Evolutionary conservation across 2,888 invertebrate species (phyloP), one percentile per base, ranked within the genome.

Genomic region (Eupithecia centaureata): DNA sequence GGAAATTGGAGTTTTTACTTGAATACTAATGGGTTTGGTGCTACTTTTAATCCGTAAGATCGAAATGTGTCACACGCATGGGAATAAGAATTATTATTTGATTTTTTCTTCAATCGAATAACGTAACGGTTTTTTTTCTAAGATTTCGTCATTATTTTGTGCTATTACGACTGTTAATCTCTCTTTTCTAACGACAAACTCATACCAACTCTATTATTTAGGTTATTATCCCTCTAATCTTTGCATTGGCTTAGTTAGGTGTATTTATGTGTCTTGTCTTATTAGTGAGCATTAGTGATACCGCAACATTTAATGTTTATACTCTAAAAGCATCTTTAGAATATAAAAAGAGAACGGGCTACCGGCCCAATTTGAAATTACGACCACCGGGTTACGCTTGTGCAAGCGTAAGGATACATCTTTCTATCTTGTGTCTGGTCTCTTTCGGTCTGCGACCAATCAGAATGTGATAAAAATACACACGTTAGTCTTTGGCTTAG

Each of bases 181-280:
- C 10, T 60, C 59, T 30, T 61, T 13, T 42, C 8, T n/a, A 54
- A 63, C 2, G 38, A 59, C 1, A 22, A 47, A 22, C 13, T 57
- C 52, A 67, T 52, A 67, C 58, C 62, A 61, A 61, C 61, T 35
- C 47, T 32, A n/a, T n/a, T n/a, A n/a, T n/a, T n/a, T n/a, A n/a
- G n/a, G n/a, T n/a, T n/a, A n/a, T n/a, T n/a, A n/a, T n/a, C n/a
- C n/a, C n/a, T n/a, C n/a, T 42, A 5, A 30, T 35, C 15, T 35
- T 3, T 4, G 35, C 15, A 15, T 15, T 35, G 0, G 35, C 35
- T 35, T 35, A 10, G 32, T 32, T 7, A 35, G 15, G 13, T 15
- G 35, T 15, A 35, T 35, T 35, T 35, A n/a, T n/a, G n/a, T n/a
- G n/a, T n/a, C n/a, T n/a, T n/a, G n/a, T n/a, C n/a, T n/a, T n/a